These are phyloP conservation scores for Saccopteryx bilineata DNA, from an alignment of 2,113 vertebrate genomes.

Conservation along the genomic window DNA sequence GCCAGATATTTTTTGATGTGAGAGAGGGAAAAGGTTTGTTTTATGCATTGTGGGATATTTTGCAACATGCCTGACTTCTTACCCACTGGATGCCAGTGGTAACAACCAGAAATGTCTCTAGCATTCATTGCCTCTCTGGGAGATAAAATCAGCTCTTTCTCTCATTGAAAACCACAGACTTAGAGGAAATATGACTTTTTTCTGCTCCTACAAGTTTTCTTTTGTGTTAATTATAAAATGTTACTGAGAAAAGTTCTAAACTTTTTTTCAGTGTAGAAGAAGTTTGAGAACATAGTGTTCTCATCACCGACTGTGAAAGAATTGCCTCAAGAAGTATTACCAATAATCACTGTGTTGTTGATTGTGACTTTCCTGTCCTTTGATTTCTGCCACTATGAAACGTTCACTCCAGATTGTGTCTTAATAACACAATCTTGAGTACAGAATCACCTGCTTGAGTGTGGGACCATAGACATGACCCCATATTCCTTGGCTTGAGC, in stretches of 20 bases:
- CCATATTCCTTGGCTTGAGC: no score
- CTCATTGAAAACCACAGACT: neutral
- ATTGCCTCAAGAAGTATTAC: neutral
- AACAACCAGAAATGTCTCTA: neutral
- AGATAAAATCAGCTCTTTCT: neutral
- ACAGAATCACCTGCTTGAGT: no score
- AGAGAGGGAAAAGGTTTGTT: fast-evolving
- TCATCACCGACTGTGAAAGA: neutral
- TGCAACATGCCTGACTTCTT: neutral
- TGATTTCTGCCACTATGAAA: neutral
- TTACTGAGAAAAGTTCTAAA: conserved; percentile 1
- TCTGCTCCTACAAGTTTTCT: neutral
- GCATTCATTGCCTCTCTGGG: neutral
- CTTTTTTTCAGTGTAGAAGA: neutral
- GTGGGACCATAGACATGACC: no score
- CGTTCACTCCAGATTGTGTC: neutral
- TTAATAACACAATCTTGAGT: neutral
- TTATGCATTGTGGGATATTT: neutral
- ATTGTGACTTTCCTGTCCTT: neutral
- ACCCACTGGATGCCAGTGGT: neutral
- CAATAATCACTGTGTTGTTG: neutral
- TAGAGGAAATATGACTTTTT: neutral
- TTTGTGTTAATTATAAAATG: conserved; percentile 35
- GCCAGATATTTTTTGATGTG: neutral
- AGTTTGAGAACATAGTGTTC: neutral